phyloP scores from a whole-genome alignment of 1,140 invertebrate species.

The Epicauta chinensis region DNA sequence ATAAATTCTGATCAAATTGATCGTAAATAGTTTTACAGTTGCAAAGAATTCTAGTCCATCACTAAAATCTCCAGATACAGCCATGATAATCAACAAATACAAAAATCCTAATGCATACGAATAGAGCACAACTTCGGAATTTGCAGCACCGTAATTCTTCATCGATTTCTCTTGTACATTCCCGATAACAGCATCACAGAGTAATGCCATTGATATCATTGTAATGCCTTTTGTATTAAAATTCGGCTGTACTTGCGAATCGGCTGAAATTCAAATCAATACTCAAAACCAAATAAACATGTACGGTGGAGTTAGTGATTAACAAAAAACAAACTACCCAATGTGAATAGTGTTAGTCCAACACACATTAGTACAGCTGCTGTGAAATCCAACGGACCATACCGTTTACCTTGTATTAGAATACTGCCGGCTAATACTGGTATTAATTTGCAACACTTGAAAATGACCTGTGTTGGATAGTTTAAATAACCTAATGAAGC shows the following conservation, averaged over 20 bases:
- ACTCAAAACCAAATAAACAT: too few relatives aligned
- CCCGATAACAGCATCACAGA: conserved; percentile 91
- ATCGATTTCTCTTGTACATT: conserved; percentile 96
- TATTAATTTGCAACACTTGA: conserved; percentile 95
- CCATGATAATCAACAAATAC: conserved; percentile 74
- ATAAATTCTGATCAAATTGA: conserved; percentile 3
- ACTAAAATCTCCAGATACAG: conserved; percentile 65
- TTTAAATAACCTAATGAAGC: conserved; percentile 92
- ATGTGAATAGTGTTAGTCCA: conserved; percentile 85
- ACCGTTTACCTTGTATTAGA: conserved; percentile 85
- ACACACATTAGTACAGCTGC: conserved; percentile 84
- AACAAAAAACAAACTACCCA: conserved; percentile 42
- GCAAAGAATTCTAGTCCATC: conserved; percentile 72
- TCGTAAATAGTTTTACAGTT: conserved; percentile 54
- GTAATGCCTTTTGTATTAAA: conserved; percentile 78
- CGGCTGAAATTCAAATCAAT: too few relatives aligned
- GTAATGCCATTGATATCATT: conserved; percentile 79
- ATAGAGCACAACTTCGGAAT: conserved; percentile 90
- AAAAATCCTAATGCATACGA: conserved; percentile 85
- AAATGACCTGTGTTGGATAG: conserved; percentile 91
- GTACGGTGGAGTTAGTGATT: background rate
- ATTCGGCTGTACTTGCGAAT: conserved; percentile 81
- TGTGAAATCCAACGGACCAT: conserved; percentile 74
- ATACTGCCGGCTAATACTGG: conserved; percentile 90
- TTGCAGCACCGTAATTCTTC: conserved; percentile 73